Evolutionary conservation across 92 coral and sea anemone species (phyloP).

Genomic region (Plumapathes pennacea): DNA sequence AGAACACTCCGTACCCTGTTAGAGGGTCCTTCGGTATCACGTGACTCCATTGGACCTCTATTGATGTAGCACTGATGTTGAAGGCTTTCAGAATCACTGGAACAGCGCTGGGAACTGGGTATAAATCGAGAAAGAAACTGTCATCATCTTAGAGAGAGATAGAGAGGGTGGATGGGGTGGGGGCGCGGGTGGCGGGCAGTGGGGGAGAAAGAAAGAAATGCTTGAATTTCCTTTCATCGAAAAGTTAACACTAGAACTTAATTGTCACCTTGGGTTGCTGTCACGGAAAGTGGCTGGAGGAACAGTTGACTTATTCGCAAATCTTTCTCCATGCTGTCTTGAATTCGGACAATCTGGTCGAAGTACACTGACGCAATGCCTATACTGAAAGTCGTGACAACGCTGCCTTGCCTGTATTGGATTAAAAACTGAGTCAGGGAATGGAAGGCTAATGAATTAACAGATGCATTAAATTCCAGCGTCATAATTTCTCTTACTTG

Average conservation of each 20-base stretch:
- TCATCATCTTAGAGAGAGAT: background rate
- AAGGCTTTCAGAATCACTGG: constrained; percentile 16
- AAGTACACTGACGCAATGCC: constrained; percentile 3
- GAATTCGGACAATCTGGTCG: constrained; percentile 17
- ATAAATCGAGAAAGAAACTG: background rate
- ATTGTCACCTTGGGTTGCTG: constrained; percentile 28
- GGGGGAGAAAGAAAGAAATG: background rate
- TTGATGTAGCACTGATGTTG: constrained; percentile 18
- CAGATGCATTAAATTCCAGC: no score
- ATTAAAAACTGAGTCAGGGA: no score
- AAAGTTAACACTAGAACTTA: background rate
- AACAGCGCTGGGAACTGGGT: constrained; percentile 32
- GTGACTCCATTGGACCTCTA: constrained; percentile 36
- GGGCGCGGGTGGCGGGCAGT: no score
- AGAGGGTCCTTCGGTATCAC: constrained; percentile 3
- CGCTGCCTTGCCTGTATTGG: constrained; percentile 52
- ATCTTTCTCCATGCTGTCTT: constrained; percentile 32
- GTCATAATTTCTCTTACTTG: no score
- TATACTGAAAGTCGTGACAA: constrained; percentile 28
- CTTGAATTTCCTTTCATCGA: background rate
- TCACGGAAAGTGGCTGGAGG: constrained; percentile 5
- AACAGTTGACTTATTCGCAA: constrained; percentile 6
- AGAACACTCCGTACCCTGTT: constrained; percentile 27
- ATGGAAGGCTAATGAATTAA: no score
- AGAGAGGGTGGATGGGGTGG: no score